Percentiles rank a stretch among this genome's conserved stretches.
phyloP scores from a whole-genome alignment of 2,113 vertebrate genomes.

The Hipposideros armiger region DNA sequence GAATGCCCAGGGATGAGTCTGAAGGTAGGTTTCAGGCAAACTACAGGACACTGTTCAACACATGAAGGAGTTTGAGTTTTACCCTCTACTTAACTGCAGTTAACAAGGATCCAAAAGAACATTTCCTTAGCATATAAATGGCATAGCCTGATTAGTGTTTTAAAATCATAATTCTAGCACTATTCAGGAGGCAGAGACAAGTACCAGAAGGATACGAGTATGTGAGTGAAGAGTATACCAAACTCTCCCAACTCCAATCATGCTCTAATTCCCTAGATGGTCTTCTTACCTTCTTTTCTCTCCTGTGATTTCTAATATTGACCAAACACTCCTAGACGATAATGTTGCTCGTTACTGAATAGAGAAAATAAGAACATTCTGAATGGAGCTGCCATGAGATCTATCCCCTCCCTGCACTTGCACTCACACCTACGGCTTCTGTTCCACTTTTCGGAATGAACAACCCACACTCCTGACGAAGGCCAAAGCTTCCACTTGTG shows the following conservation, averaged over 20 bases:
- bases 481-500: no score
- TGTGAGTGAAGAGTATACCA: neutral
- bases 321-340: neutral
- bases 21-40: neutral
- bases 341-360: neutral
- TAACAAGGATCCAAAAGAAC: neutral
- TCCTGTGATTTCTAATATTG: neutral
- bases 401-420: no score
- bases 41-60: neutral
- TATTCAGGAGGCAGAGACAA: neutral
- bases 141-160: neutral
- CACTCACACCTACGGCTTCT: neutral
- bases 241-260: neutral
- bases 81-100: neutral
- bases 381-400: neutral
- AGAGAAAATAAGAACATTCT: neutral
- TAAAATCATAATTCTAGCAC: neutral
- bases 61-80: neutral
- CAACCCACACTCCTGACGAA: neutral
- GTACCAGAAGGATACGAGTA: neutral
- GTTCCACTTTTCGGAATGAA: neutral
- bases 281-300: neutral
- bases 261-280: neutral
- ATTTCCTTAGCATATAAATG: neutral
- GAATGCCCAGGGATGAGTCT: neutral